Evolutionary conservation across 2,113 vertebrate genomes (phyloP), one percentile per base, ranked within the genome.

Genomic region (Amia ocellicauda): DNA sequence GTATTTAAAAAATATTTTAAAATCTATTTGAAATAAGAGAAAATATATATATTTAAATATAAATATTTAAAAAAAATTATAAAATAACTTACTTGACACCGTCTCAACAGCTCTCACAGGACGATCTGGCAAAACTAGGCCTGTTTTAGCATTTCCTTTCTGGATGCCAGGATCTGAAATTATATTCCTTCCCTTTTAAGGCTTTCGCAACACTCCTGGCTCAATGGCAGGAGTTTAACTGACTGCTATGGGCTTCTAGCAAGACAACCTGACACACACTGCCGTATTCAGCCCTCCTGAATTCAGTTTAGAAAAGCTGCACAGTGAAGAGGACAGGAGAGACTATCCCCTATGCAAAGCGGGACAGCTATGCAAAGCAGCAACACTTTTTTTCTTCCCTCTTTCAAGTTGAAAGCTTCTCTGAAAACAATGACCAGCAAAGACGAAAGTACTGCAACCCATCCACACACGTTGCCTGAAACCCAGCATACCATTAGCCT

Each of bases 111-210:
- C 23, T 65, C 53, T 41, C 62, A 14, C 17, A 1, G 43, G 60
- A 61, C 31, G n/a, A 72, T n/a, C 60, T 4, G 28, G 72, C 69
- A 31, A 45, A 60, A 64, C 53, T 1, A 60, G 59, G 77, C 67
- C 73, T 71, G 10, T 69, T 80, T 69, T 41, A 53, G 75, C 22
- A 24, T 62, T 58, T 74, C 64, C 22, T 47, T 43, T 8, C 7
- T 22, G 3, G 16, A 54, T 47, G 73, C 73, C 79, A 65, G 54
- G 73, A 55, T 75, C 20, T 42, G 64, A 70, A 80, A 71, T 66
- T 64, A 59, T 61, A 68, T 55, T 78, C 72, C 77, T 74, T 75
- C 55, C 78, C 77, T 85, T 78, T 81, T 83, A 77, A 70, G 84
- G 86, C 40, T 68, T 57, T 73, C 63, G 70, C 43, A 28, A 67